Evolutionary conservation across 2,797 vertebrate species (phyloP).

Genomic region (Pantherophis alleghaniensis): DNA sequence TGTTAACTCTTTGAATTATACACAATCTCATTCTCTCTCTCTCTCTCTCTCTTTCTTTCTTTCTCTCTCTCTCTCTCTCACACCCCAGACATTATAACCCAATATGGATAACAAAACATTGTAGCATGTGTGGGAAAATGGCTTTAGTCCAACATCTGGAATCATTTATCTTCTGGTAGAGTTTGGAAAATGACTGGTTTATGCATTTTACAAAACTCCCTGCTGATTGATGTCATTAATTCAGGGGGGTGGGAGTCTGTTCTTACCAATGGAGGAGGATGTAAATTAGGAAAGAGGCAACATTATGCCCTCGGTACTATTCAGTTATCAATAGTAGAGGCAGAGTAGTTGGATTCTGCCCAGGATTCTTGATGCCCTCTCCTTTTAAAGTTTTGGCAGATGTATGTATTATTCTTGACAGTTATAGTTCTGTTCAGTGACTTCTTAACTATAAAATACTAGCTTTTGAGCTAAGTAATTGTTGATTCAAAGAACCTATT

Average conservation of each 20-base stretch:
- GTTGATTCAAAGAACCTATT: conserved; percentile 13
- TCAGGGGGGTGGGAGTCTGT: conserved; percentile 58
- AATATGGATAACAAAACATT: conserved; percentile 86
- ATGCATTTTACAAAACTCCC: conserved; percentile 80
- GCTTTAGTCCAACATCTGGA: conserved; percentile 84
- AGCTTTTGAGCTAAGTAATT: conserved; percentile 31
- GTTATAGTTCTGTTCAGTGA: conserved; percentile 24
- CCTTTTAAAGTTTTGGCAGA: conserved; percentile 57
- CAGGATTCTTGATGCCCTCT: conserved; percentile 51
- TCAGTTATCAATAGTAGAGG: background rate
- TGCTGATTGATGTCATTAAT: conserved; percentile 80
- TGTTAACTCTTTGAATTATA: conserved; percentile 48
- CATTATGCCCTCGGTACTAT: background rate
- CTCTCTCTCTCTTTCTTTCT: background rate
- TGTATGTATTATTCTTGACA: conserved; percentile 45
- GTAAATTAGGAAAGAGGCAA: conserved; percentile 43
- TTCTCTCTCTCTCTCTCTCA: background rate
- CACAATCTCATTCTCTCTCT: background rate
- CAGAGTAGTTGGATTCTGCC: conserved; percentile 56
- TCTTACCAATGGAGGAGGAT: conserved; percentile 51
- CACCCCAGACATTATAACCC: conserved; percentile 77
- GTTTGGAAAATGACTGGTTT: conserved; percentile 76
- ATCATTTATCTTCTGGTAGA: conserved; percentile 82
- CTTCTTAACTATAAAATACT: conserved; percentile 29
- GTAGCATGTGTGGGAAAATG: conserved; percentile 90